Percentiles rank a stretch among this genome's conserved stretches.
These are phyloP conservation scores for Octodonta nipae DNA, from an alignment of 2,888 invertebrate genomes.

Conservation along the genomic window DNA sequence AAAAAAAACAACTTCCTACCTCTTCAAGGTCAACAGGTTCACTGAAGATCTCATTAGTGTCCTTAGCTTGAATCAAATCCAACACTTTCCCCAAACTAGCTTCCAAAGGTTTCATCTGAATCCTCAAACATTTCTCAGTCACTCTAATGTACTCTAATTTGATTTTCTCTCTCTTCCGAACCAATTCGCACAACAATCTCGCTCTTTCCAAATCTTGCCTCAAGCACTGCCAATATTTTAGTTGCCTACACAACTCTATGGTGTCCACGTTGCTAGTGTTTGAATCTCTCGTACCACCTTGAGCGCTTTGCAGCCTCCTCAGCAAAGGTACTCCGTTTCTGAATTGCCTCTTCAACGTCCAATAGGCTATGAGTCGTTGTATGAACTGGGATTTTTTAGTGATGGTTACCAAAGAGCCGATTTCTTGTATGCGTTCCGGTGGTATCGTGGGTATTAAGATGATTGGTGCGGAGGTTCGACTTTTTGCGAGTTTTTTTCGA, in stretches of 20 bases:
- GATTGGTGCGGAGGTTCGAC: conserved; percentile 77
- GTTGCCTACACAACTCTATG: conserved; percentile 65
- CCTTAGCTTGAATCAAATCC: conserved; percentile 62
- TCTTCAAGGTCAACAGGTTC: conserved; percentile 83
- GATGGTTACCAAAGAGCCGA: conserved; percentile 60
- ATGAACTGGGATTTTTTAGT: conserved; percentile 73
- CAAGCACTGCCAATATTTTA: conserved; percentile 88
- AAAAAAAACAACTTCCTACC: too few species aligned
- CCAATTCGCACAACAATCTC: conserved; percentile 76
- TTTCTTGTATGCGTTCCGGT: conserved; percentile 74
- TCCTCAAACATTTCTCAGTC: conserved; percentile 66
- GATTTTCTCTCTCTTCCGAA: conserved; percentile 87
- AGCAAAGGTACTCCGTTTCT: conserved; percentile 91
- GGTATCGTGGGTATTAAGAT: conserved; percentile 90
- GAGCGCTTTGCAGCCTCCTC: conserved; percentile 59
- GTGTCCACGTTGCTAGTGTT: conserved; percentile 41
- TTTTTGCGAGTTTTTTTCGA: conserved; percentile 73
- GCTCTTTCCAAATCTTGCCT: conserved; percentile 90
- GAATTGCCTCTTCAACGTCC: conserved; percentile 91
- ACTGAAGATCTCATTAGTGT: conserved; percentile 76
- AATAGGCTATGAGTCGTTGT: conserved; percentile 82
- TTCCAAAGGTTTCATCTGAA: conserved; percentile 70
- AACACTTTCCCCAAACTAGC: conserved; percentile 65
- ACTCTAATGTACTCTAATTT: conserved; percentile 77
- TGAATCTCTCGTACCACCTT: conserved; percentile 29